Evolutionary conservation across 2,113 vertebrate species (phyloP).

Genomic region (Scolopax mira): DNA sequence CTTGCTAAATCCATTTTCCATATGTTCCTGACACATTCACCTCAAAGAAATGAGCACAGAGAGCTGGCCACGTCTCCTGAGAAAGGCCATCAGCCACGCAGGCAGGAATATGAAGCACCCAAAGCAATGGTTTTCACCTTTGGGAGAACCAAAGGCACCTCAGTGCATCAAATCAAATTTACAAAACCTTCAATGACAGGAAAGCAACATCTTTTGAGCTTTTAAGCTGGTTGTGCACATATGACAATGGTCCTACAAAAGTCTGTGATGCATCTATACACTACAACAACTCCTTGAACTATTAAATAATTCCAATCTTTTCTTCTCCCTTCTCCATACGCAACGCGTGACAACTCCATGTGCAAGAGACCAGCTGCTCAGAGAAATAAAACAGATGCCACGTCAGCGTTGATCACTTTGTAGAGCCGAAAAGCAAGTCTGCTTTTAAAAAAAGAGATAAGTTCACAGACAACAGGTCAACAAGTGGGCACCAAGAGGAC

Average conservation of each 20-base stretch:
- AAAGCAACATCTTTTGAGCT: background rate
- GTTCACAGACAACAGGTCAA: background rate
- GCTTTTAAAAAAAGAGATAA: background rate
- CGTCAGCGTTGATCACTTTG: background rate
- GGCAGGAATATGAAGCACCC: background rate
- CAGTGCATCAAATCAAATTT: background rate
- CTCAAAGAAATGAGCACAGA: background rate
- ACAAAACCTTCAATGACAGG: background rate
- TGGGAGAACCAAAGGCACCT: background rate
- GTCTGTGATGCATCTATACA: background rate
- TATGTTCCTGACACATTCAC: background rate
- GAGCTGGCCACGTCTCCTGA: background rate
- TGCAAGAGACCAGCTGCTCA: background rate
- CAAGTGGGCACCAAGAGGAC: background rate
- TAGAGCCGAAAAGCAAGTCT: background rate
- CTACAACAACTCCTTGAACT: background rate
- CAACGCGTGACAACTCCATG: accelerated
- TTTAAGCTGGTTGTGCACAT: background rate
- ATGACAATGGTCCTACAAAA: background rate
- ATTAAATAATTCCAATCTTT: background rate
- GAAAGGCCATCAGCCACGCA: background rate
- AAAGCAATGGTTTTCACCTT: background rate
- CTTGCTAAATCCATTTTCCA: background rate
- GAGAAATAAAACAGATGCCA: background rate
- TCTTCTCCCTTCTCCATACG: background rate